These are phyloP conservation scores for Strigops habroptila DNA, from an alignment of 2,113 vertebrate genomes.

Conservation along the genomic window DNA sequence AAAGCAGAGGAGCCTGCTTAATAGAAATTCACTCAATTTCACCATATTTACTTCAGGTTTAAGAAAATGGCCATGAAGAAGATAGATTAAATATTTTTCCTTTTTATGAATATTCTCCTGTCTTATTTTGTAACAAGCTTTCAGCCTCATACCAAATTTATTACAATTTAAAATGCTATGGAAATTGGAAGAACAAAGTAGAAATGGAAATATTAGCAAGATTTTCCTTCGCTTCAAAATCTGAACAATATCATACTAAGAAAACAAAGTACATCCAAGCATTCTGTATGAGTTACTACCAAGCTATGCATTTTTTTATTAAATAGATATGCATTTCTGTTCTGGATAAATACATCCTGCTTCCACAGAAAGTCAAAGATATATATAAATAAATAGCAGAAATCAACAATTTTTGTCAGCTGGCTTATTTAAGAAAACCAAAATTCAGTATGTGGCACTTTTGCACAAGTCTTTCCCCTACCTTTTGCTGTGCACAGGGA, in stretches of 20 bases:
- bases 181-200: background rate
- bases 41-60: slow-evolving; percentile 23
- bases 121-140: background rate
- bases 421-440: fast-evolving
- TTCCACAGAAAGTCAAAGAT: background rate
- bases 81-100: background rate
- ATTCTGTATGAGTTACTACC: background rate
- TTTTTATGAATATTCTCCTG: background rate
- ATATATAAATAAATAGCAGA: background rate
- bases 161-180: background rate
- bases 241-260: background rate
- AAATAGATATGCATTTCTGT: background rate
- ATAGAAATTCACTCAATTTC: slow-evolving; percentile 43
- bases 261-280: background rate
- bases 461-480: fast-evolving
- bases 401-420: background rate
- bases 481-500: background rate
- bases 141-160: background rate
- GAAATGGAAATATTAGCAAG: background rate
- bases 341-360: fast-evolving
- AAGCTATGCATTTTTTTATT: background rate
- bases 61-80: background rate
- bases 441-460: fast-evolving
- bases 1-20: slow-evolving; percentile 36
- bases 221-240: background rate